A percentile compares a stretch with the other conserved stretches of the same genome.
These are phyloP conservation scores for Metridium senile DNA, from an alignment of 92 coral and sea anemone genomes.

Conservation along the genomic window DNA sequence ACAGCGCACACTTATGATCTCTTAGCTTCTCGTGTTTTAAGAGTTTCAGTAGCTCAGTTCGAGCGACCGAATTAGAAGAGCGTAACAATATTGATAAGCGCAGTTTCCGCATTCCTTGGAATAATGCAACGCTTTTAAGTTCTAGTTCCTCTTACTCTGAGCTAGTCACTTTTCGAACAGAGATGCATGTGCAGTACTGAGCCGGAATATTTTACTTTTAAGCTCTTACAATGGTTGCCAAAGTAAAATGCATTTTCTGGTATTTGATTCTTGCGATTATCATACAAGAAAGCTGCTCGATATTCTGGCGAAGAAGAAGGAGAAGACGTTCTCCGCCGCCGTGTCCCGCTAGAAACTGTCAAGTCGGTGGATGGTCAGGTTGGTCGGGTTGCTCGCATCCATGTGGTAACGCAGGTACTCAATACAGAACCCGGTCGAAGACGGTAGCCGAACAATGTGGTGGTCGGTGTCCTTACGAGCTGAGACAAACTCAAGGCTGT, in stretches of 20 bases:
- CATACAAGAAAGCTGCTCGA: background rate
- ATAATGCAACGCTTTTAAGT: too few species aligned
- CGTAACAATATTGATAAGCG: too few species aligned
- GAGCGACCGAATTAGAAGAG: too few species aligned
- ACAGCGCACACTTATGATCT: too few species aligned
- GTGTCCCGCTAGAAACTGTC: constrained; percentile 60
- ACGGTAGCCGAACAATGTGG: constrained; percentile 42
- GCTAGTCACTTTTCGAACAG: too few species aligned
- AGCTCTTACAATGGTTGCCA: background rate
- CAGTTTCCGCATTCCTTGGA: too few species aligned
- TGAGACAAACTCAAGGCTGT: constrained; percentile 32
- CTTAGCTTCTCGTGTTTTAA: too few species aligned
- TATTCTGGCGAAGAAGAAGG: constrained; percentile 27
- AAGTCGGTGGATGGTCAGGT: constrained; percentile 56
- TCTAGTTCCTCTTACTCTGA: too few species aligned
- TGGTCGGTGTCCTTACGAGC: constrained; percentile 44
- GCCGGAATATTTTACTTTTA: too few species aligned
- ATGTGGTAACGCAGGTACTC: constrained; percentile 66
- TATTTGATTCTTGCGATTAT: constrained; percentile 9
- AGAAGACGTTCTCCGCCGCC: constrained; percentile 70
- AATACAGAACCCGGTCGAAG: constrained; percentile 52
- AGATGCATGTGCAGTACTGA: too few species aligned
- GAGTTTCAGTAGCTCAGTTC: too few species aligned
- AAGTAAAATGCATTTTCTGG: background rate
- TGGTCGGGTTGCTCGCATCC: constrained; percentile 53